These are phyloP conservation scores for Danio kyathit DNA, from an alignment of 2,797 vertebrate species.

Conservation along the genomic window DNA sequence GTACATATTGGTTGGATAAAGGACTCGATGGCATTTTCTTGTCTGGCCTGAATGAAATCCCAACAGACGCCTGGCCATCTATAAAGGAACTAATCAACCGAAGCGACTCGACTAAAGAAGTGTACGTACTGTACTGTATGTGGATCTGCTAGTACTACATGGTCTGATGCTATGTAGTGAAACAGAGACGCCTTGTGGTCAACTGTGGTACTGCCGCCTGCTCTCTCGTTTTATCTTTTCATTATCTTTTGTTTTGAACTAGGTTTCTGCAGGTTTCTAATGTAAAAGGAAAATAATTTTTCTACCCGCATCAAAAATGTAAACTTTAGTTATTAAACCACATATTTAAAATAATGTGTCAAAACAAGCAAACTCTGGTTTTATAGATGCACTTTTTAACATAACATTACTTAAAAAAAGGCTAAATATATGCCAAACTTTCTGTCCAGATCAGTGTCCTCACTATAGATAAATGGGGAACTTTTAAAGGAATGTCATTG, in stretches of 20 bases:
- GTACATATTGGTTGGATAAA: conserved; percentile 77
- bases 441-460: no score
- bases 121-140: conserved; percentile 58
- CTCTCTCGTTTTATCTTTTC: neutral
- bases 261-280: no score
- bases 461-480: no score
- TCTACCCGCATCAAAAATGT: no score
- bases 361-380: no score
- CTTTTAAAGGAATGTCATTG: no score
- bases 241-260: neutral
- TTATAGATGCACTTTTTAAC: no score
- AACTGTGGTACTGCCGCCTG: neutral
- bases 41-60: conserved; percentile 57
- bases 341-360: no score
- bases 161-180: neutral
- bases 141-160: neutral
- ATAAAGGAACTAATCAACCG: conserved; percentile 69
- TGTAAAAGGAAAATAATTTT: no score
- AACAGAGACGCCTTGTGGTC: conserved; percentile 45
- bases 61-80: conserved; percentile 48
- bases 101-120: conserved; percentile 66
- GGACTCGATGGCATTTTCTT: conserved; percentile 86
- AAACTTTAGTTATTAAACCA: no score
- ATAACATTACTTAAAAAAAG: no score
- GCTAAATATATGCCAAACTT: no score